Conservation (phyloP, 2,113 vertebrate species). For the Bothrops jararaca region DNA sequence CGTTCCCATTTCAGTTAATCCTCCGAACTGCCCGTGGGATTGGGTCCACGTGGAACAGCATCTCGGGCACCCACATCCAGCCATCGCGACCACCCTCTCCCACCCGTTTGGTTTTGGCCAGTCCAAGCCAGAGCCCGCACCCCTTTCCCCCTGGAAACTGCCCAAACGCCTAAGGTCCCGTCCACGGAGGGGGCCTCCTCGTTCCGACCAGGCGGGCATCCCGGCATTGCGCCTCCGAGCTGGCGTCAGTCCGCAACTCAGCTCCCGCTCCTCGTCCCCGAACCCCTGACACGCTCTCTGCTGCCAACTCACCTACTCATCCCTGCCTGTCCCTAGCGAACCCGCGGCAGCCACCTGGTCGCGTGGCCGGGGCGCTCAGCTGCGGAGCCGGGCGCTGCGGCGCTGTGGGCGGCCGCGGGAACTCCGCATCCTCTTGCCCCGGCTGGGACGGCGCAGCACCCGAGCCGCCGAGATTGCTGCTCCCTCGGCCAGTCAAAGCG, state of each 20-base stretch:
- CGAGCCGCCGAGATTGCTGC: not conserved
- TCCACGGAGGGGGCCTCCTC: not conserved
- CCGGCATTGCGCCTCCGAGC: not conserved
- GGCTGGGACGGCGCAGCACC: slow-evolving; percentile 1
- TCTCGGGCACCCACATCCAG: not conserved
- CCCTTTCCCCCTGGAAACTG: not conserved
- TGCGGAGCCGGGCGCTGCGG: not conserved
- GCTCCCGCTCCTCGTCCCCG: not conserved
- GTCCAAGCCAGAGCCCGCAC: not conserved
- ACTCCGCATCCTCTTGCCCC: slow-evolving; percentile 12
- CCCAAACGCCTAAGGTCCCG: not conserved
- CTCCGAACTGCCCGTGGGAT: not conserved
- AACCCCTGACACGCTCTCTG: not conserved
- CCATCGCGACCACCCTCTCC: slow-evolving; percentile 8
- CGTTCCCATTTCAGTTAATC: not conserved
- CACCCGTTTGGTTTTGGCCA: slow-evolving; percentile 27
- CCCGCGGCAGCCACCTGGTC: slow-evolving; percentile 8
- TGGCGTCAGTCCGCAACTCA: not conserved
- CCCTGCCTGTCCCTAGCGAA: not conserved
- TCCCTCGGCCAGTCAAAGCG: not conserved
- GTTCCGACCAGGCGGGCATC: not conserved
- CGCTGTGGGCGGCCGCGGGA: not conserved
- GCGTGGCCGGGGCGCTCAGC: slow-evolving; percentile 8
- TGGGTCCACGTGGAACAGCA: not conserved
- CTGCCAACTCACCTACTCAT: slow-evolving; percentile 17